Evolutionary conservation across 2,888 invertebrate genomes (phyloP), one percentile per base, ranked within the genome.

Genomic region (Auanema freiburgensis): DNA sequence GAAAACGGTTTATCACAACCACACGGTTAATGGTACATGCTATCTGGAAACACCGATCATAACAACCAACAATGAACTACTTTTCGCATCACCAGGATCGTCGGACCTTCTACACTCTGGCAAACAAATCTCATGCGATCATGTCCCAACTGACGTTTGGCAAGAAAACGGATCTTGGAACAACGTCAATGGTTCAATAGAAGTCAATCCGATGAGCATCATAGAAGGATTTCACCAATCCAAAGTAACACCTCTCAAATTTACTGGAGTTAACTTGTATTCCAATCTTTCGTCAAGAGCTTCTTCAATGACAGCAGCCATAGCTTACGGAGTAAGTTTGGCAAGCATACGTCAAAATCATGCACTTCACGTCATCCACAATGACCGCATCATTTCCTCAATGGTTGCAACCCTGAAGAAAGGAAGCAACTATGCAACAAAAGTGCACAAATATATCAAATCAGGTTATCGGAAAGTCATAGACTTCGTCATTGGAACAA

Each of bases 41-140:
- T 67, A 62, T 46, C 18, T 43, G 11, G 41, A 67, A 24, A 61
- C 59, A 2, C 67, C 67, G 12, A 59, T 67, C 14, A 23, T 10
- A 16, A 58, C 58, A 33, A 33, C 8, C 8, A 8, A 33, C 3
- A 33, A 33, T 8, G 8, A 5, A 5, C 33, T 33, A 8, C 8
- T 33, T 8, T 58, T 58, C 24, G 41, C 51, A 10, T 12, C 51
- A 16, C 51, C 58, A 16, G 58, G 58, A 6, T 33, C 58, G 6
- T 6, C 21, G 4, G 43, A 40, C 6, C 46, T 57, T 4, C 18
- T 49, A 18, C 11, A 4, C 1, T 14, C n/a, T 25, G 40, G 24
- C 6, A 14, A 16, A 6, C 4, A 33, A 11, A 33, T 33, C 2
- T n/a, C n/a, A 18, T 55, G 55, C 33, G 24, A 14, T 14, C 25